These are phyloP conservation scores for Microchirus variegatus DNA, from an alignment of 2,797 vertebrate genomes.

Conservation along the genomic window DNA sequence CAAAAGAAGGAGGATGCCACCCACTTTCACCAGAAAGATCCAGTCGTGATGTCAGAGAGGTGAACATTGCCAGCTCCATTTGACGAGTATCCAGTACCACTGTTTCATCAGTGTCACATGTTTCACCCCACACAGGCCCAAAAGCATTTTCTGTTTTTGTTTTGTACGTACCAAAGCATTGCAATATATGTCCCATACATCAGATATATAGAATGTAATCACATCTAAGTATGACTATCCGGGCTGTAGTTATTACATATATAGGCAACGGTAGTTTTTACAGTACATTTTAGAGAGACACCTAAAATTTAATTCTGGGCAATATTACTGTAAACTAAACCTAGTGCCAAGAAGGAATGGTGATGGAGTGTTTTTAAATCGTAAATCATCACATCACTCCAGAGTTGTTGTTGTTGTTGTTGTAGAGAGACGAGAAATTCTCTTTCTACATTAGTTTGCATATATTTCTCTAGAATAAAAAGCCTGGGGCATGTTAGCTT, in stretches of 20 bases:
- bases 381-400: conserved; percentile 12
- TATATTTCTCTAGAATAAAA: conserved; percentile 15
- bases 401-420: not conserved
- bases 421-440: not conserved
- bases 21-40: conserved; percentile 31
- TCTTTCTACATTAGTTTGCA: conserved; percentile 11
- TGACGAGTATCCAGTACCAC: conserved; percentile 43
- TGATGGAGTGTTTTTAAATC: conserved; percentile 20
- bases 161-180: conserved; percentile 66
- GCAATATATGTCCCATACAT: conserved; percentile 79
- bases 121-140: conserved; percentile 41
- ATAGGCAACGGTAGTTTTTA: conserved; percentile 30
- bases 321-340: conserved; percentile 43
- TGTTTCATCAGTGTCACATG: conserved; percentile 45
- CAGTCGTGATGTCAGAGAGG: conserved; percentile 58
- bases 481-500: conserved; percentile 32
- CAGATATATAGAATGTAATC: conserved; percentile 68
- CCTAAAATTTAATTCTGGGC: conserved; percentile 46
- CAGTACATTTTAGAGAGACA: conserved; percentile 16
- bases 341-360: conserved; percentile 15
- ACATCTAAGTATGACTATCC: conserved; percentile 45
- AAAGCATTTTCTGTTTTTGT: conserved; percentile 19
- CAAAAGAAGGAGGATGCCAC: conserved; percentile 17
- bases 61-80: conserved; percentile 69
- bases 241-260: conserved; percentile 40